Evolutionary conservation across 2,113 vertebrate species (phyloP).

Genomic region (Phalacrocorax pelagicus): DNA sequence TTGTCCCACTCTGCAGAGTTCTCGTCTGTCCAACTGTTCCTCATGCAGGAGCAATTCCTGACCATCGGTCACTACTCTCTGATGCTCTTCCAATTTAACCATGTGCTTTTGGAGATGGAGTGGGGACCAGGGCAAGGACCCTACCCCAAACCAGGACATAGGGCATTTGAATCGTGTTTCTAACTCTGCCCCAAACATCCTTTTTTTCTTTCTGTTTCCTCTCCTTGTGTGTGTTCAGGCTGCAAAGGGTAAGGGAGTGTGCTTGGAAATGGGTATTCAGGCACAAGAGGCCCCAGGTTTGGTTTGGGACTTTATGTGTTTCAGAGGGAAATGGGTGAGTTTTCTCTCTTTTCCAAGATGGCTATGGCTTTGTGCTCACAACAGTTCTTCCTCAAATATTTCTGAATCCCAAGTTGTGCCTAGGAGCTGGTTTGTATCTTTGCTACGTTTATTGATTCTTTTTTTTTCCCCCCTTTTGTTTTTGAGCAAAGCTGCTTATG

Average conservation of each 20-base stretch:
- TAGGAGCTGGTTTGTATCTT: neutral
- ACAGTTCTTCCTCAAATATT: neutral
- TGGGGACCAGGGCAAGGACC: neutral
- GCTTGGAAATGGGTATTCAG: neutral
- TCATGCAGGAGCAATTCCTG: neutral
- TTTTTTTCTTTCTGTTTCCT: neutral
- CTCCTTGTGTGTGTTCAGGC: neutral
- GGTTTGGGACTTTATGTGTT: neutral
- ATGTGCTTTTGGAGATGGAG: neutral
- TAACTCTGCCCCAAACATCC: neutral
- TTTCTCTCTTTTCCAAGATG: neutral
- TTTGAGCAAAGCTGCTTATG: neutral
- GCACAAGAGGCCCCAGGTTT: neutral
- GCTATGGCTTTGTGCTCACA: neutral
- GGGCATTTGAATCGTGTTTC: neutral
- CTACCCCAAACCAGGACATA: accelerated
- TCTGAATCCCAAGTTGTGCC: neutral
- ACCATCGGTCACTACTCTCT: neutral
- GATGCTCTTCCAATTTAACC: neutral
- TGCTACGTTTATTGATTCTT: neutral
- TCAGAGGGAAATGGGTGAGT: neutral
- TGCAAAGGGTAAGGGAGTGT: neutral
- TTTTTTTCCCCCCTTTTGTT: neutral
- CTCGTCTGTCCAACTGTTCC: neutral
- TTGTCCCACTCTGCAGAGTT: neutral